These are phyloP conservation scores for Pseudorhombus dupliciocellatus DNA, from an alignment of 2,113 vertebrate species.

Conservation along the genomic window DNA sequence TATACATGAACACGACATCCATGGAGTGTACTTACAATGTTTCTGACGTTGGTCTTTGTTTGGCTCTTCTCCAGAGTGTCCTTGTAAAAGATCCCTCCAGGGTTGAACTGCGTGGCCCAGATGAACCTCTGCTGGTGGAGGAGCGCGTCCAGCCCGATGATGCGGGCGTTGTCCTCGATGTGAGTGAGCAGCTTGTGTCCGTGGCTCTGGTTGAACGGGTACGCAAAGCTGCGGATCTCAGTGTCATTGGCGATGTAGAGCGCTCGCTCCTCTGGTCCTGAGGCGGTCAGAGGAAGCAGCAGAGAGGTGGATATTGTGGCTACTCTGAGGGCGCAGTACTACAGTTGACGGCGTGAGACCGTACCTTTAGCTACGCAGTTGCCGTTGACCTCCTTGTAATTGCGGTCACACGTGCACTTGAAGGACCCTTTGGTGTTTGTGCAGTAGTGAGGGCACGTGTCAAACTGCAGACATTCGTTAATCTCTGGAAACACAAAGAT, in stretches of 20 bases:
- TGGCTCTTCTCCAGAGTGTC: conserved; percentile 88
- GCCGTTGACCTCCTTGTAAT: conserved; percentile 90
- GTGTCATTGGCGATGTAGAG: conserved; percentile 99
- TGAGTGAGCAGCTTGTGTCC: conserved; percentile 94
- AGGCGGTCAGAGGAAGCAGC: conserved; percentile 61
- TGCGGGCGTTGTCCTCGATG: conserved; percentile 96
- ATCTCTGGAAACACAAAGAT: conserved; percentile 80
- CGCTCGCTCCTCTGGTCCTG: conserved; percentile 98
- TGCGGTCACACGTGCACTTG: conserved; percentile 91
- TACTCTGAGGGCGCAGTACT: conserved; percentile 39
- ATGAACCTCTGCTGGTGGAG: conserved; percentile 96
- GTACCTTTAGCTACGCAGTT: conserved; percentile 94
- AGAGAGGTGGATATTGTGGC: conserved; percentile 59
- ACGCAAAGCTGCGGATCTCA: conserved; percentile 99
- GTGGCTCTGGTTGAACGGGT: conserved; percentile 98
- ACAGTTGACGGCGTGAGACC: conserved; percentile 27
- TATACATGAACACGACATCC: no score
- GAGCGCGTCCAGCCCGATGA: conserved; percentile 96
- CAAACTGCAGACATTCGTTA: conserved; percentile 95
- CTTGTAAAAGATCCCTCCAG: conserved; percentile 97
- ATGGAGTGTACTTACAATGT: conserved; percentile 94
- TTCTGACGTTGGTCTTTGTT: conserved; percentile 88
- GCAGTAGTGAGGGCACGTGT: conserved; percentile 92
- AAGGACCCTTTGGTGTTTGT: conserved; percentile 94
- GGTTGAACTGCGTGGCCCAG: conserved; percentile 99